phyloP scores from a whole-genome alignment of 2,113 vertebrate genomes.

The Sinocyclocheilus grahami region DNA sequence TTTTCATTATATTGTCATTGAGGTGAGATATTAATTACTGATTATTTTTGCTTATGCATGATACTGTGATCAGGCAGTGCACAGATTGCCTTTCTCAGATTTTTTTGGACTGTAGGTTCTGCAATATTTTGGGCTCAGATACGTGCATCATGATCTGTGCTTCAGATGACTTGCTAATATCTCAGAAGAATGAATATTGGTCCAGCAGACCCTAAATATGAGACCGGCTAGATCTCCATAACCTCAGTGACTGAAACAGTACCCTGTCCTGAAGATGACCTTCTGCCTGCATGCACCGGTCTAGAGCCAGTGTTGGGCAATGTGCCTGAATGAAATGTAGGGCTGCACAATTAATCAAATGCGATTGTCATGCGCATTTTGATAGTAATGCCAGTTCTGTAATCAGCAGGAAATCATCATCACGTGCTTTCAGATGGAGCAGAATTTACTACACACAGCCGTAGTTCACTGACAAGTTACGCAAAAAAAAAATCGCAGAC shows the following conservation, averaged over 20 bases:
- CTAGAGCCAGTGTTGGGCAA: neutral
- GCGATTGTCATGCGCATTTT: no score
- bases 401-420: no score
- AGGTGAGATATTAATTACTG: neutral
- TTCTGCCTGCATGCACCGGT: neutral
- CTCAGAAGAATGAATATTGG: constrained; percentile 12
- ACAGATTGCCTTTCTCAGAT: neutral
- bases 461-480: no score
- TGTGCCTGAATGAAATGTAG: neutral
- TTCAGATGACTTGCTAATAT: neutral
- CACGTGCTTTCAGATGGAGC: no score
- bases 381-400: no score
- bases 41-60: neutral
- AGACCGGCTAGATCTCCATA: constrained; percentile 16
- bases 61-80: no score
- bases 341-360: no score
- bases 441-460: no score
- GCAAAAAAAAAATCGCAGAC: no score
- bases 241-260: constrained; percentile 23
- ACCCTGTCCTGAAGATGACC: neutral
- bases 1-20: neutral
- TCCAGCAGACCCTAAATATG: constrained; percentile 19
- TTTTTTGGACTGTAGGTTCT: neutral
- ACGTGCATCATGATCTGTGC: neutral
- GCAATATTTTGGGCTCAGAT: neutral